Conservation (phyloP, 2,888 invertebrate species). For the Malacosoma neustria region DNA sequence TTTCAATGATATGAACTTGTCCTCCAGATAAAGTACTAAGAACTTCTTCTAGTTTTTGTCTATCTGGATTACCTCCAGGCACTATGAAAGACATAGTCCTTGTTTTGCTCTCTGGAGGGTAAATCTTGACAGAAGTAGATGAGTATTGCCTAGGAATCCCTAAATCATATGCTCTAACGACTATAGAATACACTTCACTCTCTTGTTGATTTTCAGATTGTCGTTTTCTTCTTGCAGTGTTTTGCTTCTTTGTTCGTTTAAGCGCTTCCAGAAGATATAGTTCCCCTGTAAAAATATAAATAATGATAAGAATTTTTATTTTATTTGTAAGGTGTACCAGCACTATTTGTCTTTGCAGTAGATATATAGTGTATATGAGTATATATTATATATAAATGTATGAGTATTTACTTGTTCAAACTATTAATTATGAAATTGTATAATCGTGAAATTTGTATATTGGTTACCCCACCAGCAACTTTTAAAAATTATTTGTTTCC, state of each 20-base stretch:
- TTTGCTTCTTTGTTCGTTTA: slow-evolving; percentile 56
- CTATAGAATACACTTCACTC: slow-evolving; percentile 77
- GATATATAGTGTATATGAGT: too few species aligned
- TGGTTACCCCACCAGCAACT: too few species aligned
- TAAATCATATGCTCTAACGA: slow-evolving; percentile 87
- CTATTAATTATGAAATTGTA: too few species aligned
- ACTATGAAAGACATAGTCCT: slow-evolving; percentile 88
- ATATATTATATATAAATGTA: too few species aligned
- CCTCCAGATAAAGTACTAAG: slow-evolving; percentile 87
- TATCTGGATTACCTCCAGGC: slow-evolving; percentile 84
- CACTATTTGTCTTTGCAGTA: too few species aligned
- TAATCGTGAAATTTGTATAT: too few species aligned
- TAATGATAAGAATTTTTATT: too few species aligned
- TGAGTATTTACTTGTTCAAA: too few species aligned
- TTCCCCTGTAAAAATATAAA: slow-evolving; percentile 70
- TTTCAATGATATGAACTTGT: slow-evolving; percentile 82
- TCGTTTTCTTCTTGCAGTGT: slow-evolving; percentile 59
- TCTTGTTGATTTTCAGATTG: slow-evolving; percentile 57
- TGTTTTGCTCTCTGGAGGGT: slow-evolving; percentile 84
- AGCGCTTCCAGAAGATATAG: slow-evolving; percentile 75
- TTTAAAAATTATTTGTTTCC: too few species aligned
- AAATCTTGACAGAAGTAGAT: slow-evolving; percentile 83
- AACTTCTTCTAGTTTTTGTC: slow-evolving; percentile 82
- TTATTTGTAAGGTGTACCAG: too few species aligned
- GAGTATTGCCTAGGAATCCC: slow-evolving; percentile 86